Base-by-base conservation (phyloP, 2,797 vertebrate genomes). In the Leuciscus waleckii region DNA sequence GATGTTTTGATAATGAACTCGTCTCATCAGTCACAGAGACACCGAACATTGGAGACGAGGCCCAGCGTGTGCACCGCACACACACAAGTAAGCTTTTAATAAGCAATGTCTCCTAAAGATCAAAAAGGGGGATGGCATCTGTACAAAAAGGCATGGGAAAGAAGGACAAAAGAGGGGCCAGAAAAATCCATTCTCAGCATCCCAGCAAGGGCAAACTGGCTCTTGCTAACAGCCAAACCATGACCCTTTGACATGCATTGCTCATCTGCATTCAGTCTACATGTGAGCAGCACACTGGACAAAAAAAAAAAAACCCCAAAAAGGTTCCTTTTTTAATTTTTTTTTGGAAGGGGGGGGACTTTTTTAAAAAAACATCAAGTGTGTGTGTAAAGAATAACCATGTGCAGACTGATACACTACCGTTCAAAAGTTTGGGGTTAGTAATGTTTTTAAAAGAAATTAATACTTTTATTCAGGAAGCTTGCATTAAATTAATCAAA, bases 1-100 rank as follows among this genome's bases (percentile, higher is more conserved):
- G 87, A 88, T 88, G 88, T 89, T 90, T 87, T 88, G 85, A 85
- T 86, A 89, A 90, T 89, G 86, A 89, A 88, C 76, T 83, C 71
- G 4, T 89, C 74, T 82, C 74, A 84, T 74, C 78, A 77, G 85
- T 65, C 29, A 83, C 56, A 73, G 63, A 73, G 46, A 83, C 67
- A 41, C 69, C 6, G 26, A 82, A 61, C 74, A 79, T 75, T 46
- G 69, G 68, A 82, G 65, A 79, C 2, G 7, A 61, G 67, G 49
- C 51, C 39, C 37, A 29, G 46, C 54, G 14, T 58, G 54, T 5
- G 26, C 13, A 65, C 32, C 43, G 9, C 35, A 69, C 6, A 81
- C 61, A 82, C 14, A 78, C 7, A 71, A 32, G 67, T 51, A 84
- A 26, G n/a, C 81, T 83, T 82, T 75, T 63, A 75, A 65, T 83